phyloP scores from a whole-genome alignment of 2,797 vertebrate genomes.

The Dallia pectoralis region DNA sequence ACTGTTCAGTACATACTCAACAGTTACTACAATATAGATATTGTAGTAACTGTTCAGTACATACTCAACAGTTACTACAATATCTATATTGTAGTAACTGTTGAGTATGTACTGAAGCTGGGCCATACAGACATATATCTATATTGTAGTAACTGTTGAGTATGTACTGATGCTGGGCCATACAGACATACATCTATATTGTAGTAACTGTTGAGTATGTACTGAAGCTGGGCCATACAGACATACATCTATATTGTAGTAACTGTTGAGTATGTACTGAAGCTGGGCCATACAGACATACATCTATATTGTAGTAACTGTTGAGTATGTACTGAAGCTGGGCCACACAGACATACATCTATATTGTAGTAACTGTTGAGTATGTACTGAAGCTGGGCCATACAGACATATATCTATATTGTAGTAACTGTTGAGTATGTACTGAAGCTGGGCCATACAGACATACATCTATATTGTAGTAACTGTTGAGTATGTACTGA shows the following conservation, averaged over 20 bases:
- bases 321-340: slow-evolving; percentile 33
- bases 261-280: slow-evolving; percentile 22
- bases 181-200: slow-evolving; percentile 39
- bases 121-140: slow-evolving; percentile 29
- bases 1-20: too few species aligned
- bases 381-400: slow-evolving; percentile 30
- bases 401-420: slow-evolving; percentile 39
- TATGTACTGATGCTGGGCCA: slow-evolving; percentile 30
- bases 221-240: slow-evolving; percentile 22
- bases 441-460: slow-evolving; percentile 22
- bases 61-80: too few species aligned
- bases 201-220: slow-evolving; percentile 28
- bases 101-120: slow-evolving; percentile 33
- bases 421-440: slow-evolving; percentile 28
- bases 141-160: slow-evolving; percentile 29
- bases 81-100: slow-evolving; percentile 33
- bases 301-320: slow-evolving; percentile 39
- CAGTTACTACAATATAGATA: too few species aligned
- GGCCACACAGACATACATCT: slow-evolving; percentile 29
- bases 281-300: slow-evolving; percentile 27
- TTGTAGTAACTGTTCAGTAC: too few species aligned
- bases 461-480: slow-evolving; percentile 42
- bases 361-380: slow-evolving; percentile 29
- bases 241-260: slow-evolving; percentile 42
- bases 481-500: slow-evolving; percentile 22